Evolutionary conservation across 2,113 vertebrate genomes (phyloP).

Genomic region (Burhinus bistriatus): DNA sequence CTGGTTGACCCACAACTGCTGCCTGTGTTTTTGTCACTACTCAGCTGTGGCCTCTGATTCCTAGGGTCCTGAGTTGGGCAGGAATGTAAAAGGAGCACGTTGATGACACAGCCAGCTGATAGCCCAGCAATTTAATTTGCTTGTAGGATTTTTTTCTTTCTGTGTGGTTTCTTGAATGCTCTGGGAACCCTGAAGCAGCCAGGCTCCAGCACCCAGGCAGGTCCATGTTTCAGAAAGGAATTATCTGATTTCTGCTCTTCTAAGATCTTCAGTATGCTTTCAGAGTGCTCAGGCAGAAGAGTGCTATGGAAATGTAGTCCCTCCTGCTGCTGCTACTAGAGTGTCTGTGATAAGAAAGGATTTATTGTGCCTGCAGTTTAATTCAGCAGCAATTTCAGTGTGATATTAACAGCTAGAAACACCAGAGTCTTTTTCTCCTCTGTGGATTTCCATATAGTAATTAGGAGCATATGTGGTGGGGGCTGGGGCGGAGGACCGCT

Average conservation of each 20-base stretch:
- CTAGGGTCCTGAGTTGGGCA: not conserved
- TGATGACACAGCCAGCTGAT: not conserved
- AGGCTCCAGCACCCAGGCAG: not conserved
- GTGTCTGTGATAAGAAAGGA: not conserved
- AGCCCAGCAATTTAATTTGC: not conserved
- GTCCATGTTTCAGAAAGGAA: not conserved
- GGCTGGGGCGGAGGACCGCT: not conserved
- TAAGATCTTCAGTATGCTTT: not conserved
- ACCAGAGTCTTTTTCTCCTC: not conserved
- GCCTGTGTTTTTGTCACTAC: not conserved
- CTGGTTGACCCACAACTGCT: not conserved
- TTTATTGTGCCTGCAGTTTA: not conserved
- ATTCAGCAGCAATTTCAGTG: not conserved
- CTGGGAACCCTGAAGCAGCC: not conserved
- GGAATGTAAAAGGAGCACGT: not conserved
- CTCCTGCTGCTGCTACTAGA: not conserved
- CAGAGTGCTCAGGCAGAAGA: not conserved
- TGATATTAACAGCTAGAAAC: conserved; percentile 8
- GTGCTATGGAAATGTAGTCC: not conserved
- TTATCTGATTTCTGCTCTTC: not conserved
- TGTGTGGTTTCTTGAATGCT: not conserved
- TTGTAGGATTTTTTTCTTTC: not conserved
- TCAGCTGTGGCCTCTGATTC: not conserved
- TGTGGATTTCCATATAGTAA: not conserved
- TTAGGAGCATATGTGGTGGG: not conserved